Percentiles rank a stretch among this genome's conserved stretches.
Evolutionary conservation across 2,113 vertebrate species (phyloP).

Genomic region (Cheirogaleus medius): DNA sequence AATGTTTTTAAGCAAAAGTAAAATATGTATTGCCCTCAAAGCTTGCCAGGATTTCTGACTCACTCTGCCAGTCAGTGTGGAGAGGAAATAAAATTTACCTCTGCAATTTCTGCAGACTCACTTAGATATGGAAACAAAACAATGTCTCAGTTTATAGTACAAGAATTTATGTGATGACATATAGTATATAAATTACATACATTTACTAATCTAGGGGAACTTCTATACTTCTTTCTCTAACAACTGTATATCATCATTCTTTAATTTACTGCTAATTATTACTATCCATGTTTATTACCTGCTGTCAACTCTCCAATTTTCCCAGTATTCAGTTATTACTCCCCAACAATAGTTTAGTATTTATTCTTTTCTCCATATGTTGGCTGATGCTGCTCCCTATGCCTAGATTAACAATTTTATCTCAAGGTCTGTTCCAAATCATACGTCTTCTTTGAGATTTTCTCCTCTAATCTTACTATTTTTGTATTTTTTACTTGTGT

Average conservation of each 20-base stretch:
- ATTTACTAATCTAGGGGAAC: not conserved
- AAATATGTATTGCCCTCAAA: constrained; percentile 24
- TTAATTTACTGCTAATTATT: not conserved
- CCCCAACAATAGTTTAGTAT: not conserved
- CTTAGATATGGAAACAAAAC: constrained; percentile 35
- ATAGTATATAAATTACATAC: constrained; percentile 21
- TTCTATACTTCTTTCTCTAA: not conserved
- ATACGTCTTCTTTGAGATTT: not conserved
- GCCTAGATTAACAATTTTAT: not conserved
- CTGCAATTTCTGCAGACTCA: constrained; percentile 41
- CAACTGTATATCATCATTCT: not conserved
- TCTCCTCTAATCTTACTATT: not conserved
- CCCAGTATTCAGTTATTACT: not conserved
- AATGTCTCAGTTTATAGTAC: not conserved
- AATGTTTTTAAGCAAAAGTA: constrained; percentile 79
- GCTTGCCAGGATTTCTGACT: constrained; percentile 71
- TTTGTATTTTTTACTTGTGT: not conserved
- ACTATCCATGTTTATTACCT: not conserved
- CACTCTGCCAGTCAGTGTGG: constrained; percentile 60
- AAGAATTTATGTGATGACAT: not conserved
- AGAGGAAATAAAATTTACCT: constrained; percentile 69
- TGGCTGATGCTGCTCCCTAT: not conserved
- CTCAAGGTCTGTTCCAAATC: not conserved
- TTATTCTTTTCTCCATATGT: not conserved
- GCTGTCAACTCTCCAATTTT: not conserved